Evolutionary conservation across 2,888 invertebrate genomes (phyloP).

Genomic region (Sphinx pinastri): DNA sequence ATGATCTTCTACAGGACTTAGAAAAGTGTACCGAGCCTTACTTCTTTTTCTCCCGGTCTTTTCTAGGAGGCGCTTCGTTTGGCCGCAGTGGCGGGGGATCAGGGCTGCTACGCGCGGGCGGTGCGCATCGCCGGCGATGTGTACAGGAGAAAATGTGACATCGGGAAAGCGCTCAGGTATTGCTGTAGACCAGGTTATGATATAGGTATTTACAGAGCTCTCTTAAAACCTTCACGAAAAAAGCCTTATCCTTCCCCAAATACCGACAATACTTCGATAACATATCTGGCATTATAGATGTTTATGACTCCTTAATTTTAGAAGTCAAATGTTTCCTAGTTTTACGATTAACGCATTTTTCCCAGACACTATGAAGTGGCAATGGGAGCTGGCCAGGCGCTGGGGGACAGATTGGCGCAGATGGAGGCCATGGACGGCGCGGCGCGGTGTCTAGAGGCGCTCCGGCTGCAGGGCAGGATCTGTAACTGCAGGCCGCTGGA

Average conservation of each 20-base stretch:
- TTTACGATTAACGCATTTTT: not conserved
- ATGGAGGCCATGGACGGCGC: conserved; percentile 97
- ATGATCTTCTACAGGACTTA: too few species aligned
- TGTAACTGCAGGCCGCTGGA: conserved; percentile 94
- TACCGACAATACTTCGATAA: too few species aligned
- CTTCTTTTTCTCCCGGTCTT: too few species aligned
- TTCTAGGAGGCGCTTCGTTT: conserved; percentile 90
- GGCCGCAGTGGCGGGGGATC: conserved; percentile 92
- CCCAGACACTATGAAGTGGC: conserved; percentile 92
- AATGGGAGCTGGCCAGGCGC: conserved; percentile 91
- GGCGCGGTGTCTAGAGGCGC: conserved; percentile 90
- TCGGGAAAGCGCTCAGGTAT: conserved; percentile 85
- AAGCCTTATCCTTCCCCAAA: too few species aligned
- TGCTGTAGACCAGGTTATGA: not conserved
- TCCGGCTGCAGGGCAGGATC: conserved; percentile 91
- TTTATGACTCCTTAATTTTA: too few species aligned
- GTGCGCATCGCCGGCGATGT: conserved; percentile 94
- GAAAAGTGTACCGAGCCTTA: too few species aligned
- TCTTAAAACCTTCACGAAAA: too few species aligned
- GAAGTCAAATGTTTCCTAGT: too few species aligned
- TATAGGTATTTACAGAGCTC: too few species aligned
- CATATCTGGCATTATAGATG: too few species aligned
- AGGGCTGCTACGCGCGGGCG: conserved; percentile 92
- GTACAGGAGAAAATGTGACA: conserved; percentile 91
- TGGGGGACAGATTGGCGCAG: conserved; percentile 93